Evolutionary conservation across 2,888 invertebrate genomes (phyloP), one percentile per base, ranked within the genome.

Genomic region (Petrolisthes manimaculis): DNA sequence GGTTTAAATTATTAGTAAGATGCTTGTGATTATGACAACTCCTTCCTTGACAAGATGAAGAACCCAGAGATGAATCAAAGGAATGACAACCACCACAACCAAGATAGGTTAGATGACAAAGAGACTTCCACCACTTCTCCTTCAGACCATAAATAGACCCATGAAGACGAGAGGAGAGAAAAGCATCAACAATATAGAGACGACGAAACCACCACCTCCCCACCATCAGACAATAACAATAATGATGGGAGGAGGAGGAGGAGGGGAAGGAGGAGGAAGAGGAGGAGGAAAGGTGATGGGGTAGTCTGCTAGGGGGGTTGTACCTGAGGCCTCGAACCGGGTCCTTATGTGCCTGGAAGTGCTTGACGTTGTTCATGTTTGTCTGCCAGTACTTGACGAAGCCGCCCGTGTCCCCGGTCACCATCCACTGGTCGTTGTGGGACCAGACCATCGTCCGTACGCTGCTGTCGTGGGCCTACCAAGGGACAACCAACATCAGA

Each of bases 341-440:
- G 95, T 99, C 99, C 95, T 99, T 99, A 94, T 99, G 99, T 88
- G 99, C 99, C 94, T 99, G 99, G 95, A 98, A 99, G 98, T 99
- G 99, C 95, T 99, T 99, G 89, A 99, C 99, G 94, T 99, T 99
- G 95, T 99, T 99, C 99, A 99, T 99, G 94, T 99, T 99, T 92
- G 98, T 98, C 95, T 99, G 99, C 99, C 99, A 99, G 94, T 99
- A 99, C 93, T 99, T 99, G 91, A 99, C 98, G 93, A 97, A 99
- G 90, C 99, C 99, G 84, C 97, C 96, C 93, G 99, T 99, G 94
- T 99, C 99, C 51, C 98, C 99, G 0, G 99, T 99, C 90, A 99
- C 97, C 98, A 99, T 98, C 99, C 99, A 99, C 92, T 97, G 97
- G 94, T 99, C 99, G 92, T 98, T 99, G 94, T 99, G 98, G 85